Base-by-base conservation (phyloP, 1,140 invertebrate species). In the Linepithema humile region DNA sequence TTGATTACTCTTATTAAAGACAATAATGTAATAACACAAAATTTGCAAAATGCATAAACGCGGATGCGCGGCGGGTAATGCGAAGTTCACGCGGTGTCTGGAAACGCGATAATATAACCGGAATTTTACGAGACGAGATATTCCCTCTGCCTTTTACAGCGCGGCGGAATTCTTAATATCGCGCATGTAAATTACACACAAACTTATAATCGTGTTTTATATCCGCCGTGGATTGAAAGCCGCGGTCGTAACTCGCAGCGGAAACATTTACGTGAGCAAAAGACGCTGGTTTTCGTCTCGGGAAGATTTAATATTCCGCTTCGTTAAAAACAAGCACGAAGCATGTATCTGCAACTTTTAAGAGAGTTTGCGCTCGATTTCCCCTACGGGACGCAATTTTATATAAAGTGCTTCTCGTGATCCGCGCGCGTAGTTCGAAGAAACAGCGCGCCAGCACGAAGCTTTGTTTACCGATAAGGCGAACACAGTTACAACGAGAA, bases 131-230 rank as follows among this genome's bases (percentile, higher is more conserved):
- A 3, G 10, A 55, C 38, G n/a, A 57, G 35, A 69, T 80, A 20
- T 57, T 80, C 12, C 35, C 35, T 70, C 35, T 32, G 35, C 26
- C 35, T 12, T 69, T 77, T 78, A 29, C 20, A 23, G 5, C 7
- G 9, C 20, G 15, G 23, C 43, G 32, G 20, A 78, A 50, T 69
- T 78, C 62, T 40, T 69, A 43, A 80, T 80, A 80, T 70, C 35
- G 48, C 26, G 64, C n/a, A 69, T 80, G 64, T 70, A 70, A 70
- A 80, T 80, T 80, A 80, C 50, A 55, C 12, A 26, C 23, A 23
- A 70, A 80, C 35, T 80, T 80, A 32, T 75, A 64, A 75, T 75
- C 57, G 40, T 62, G 35, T 75, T 75, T 75, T 50, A 62, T 40
- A 55, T 1, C n/a, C 26, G 23, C 57, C 64, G 35, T 26, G 75